Evolutionary conservation across 2,888 invertebrate species (phyloP).

Genomic region (Drosophila infuscata): DNA sequence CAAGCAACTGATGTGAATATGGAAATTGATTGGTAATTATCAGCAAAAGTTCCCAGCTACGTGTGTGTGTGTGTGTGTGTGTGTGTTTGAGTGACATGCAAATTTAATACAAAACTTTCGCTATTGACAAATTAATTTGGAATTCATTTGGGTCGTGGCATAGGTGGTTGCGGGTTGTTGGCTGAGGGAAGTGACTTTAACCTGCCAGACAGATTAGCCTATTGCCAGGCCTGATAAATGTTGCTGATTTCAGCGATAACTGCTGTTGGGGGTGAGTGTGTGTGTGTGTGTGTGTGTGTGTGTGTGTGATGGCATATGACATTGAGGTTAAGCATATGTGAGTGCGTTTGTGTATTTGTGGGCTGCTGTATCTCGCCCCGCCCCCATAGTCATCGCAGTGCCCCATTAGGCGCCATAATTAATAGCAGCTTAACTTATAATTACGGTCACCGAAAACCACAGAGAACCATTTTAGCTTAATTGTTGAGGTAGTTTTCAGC

Average conservation of each 20-base stretch:
- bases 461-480: constrained; percentile 77
- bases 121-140: constrained; percentile 76
- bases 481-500: constrained; percentile 69
- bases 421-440: constrained; percentile 82
- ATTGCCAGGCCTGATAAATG: constrained; percentile 57
- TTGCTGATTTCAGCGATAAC: constrained; percentile 58
- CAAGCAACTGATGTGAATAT: constrained; percentile 44
- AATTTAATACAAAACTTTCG: constrained; percentile 74
- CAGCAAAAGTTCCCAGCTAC: constrained; percentile 24
- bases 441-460: constrained; percentile 78
- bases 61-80: constrained; percentile 3
- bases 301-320: constrained; percentile 13
- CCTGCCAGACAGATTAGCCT: constrained; percentile 66
- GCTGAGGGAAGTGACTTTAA: constrained; percentile 25
- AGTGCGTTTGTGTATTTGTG: constrained; percentile 5
- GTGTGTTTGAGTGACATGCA: constrained; percentile 58
- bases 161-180: constrained; percentile 26
- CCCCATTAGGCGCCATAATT: constrained; percentile 75
- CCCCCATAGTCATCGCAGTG: constrained; percentile 11
- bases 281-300: constrained; percentile 2
- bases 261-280: constrained; percentile 7
- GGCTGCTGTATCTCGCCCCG: background rate
- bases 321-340: constrained; percentile 56
- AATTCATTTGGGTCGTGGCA: constrained; percentile 65
- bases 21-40: constrained; percentile 78